These are phyloP conservation scores for Scaptomyza pallida DNA, from an alignment of 1,140 invertebrate species.

Conservation along the genomic window DNA sequence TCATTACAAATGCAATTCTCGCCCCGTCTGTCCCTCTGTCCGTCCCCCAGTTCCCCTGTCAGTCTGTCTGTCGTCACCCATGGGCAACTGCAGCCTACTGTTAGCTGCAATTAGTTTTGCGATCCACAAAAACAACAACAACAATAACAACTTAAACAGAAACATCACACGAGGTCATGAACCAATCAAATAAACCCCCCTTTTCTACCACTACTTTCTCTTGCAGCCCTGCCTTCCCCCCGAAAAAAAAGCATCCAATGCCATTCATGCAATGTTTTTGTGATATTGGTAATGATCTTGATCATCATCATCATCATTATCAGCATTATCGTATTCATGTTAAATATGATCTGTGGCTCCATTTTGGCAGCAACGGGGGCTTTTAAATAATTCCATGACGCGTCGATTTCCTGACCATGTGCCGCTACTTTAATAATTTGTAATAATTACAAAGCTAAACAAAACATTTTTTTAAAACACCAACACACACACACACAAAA, in stretches of 20 bases:
- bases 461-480: slow-evolving; percentile 27
- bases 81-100: slow-evolving; percentile 14
- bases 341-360: background rate
- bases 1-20: slow-evolving; percentile 50
- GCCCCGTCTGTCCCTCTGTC: background rate
- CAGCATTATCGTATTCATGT: background rate
- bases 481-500: slow-evolving; percentile 9
- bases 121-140: background rate
- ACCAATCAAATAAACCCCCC: slow-evolving; percentile 25
- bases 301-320: slow-evolving; percentile 10
- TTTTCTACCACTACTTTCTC: background rate
- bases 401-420: slow-evolving; percentile 27
- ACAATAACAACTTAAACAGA: background rate
- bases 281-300: slow-evolving; percentile 45
- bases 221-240: too few relatives aligned
- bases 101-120: slow-evolving; percentile 41
- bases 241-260: slow-evolving; percentile 21
- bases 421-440: slow-evolving; percentile 21
- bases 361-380: background rate
- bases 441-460: slow-evolving; percentile 52
- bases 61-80: background rate
- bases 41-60: too few relatives aligned
- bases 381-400: slow-evolving; percentile 29
- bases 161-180: slow-evolving; percentile 45
- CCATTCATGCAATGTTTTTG: slow-evolving; percentile 19